Base-by-base conservation (phyloP, 2,888 invertebrate genomes). In the Chymomyza amoena region DNA sequence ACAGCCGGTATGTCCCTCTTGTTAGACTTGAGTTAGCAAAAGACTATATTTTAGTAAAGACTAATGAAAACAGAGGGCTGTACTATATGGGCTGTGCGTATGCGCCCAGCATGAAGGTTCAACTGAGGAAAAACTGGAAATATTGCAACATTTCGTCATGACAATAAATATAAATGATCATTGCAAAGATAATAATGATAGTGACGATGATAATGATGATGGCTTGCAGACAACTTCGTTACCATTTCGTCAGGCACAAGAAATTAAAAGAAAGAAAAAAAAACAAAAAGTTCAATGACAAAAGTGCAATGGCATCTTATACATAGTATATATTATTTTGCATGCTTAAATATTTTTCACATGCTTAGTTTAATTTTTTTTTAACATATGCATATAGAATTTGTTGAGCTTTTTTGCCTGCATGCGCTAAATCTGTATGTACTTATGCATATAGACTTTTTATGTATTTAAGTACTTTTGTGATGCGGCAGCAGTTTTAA, bases 251-350 rank as follows among this genome's bases (percentile, higher is more conserved):
- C 32, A 32, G 32, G 25, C 25, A 25, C 25, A 25, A 25, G 25
- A 25, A 25, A 25, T 25, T 25, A 25, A 25, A 25, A 25, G 7
- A 32, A 32, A 28, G 6, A 4, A 25, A 64, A 20, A 13, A 9
- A 18, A 28, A 16, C 36, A 51, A 54, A 54, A 28, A 70, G 79
- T 76, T 74, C 73, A 79, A 75, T 75, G 77, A 52, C 75, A 70
- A 70, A 73, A 69, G 61, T 79, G 78, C 73, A 78, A 61, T 76
- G 64, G 28, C 67, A 66, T 64, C 69, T 18, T 45, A 13, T 45
- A 45, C 39, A 45, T 65, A 52, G 52, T 16, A 39, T 54, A n/a
- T 45, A 45, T 45, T 39, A 39, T 39, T 54, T 54, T 61, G 39
- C 36, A 28, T 60, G 36, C 54, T 61, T 54, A 13, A 54, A 54